These are phyloP conservation scores for Halocaridina rubra DNA, from an alignment of 2,888 invertebrate species.

Conservation along the genomic window DNA sequence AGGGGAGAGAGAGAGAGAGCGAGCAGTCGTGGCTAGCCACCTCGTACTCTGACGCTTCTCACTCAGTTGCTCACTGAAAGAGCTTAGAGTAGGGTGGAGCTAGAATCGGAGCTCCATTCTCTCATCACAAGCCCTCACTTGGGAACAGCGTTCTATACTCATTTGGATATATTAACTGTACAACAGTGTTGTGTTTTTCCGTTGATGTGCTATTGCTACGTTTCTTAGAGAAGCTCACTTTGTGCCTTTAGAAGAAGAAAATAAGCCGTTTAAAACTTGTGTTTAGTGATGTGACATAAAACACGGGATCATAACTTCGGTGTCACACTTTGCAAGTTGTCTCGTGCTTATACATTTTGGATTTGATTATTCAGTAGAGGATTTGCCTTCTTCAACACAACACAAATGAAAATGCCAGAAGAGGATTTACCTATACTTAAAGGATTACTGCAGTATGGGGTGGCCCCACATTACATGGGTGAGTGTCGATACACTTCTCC, in stretches of 20 bases:
- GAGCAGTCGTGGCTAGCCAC: constrained; percentile 24
- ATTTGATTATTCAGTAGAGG: too few relatives aligned
- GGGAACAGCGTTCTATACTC: constrained; percentile 4
- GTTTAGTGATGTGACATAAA: too few relatives aligned
- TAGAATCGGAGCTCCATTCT: constrained; percentile 11
- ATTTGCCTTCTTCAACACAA: too few relatives aligned
- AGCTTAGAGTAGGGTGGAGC: constrained; percentile 40
- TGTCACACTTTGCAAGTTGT: too few relatives aligned
- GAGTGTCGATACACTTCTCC: constrained; percentile 17
- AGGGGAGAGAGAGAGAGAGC: not conserved
- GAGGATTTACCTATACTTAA: constrained; percentile 62
- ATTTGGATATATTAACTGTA: not conserved
- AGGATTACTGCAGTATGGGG: constrained; percentile 60
- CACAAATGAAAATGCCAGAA: constrained; percentile 56
- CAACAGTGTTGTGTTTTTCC: not conserved
- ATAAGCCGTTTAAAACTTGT: too few relatives aligned
- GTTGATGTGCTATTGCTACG: not conserved
- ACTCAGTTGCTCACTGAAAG: constrained; percentile 52
- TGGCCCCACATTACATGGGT: constrained; percentile 60
- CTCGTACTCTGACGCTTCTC: constrained; percentile 28
- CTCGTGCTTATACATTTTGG: too few relatives aligned
- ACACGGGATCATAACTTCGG: too few relatives aligned
- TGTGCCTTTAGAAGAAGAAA: not conserved
- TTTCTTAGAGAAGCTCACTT: not conserved
- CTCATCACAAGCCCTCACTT: constrained; percentile 25